phyloP scores from a whole-genome alignment of 2,113 vertebrate genomes.

The Xiphorhynchus elegans region DNA sequence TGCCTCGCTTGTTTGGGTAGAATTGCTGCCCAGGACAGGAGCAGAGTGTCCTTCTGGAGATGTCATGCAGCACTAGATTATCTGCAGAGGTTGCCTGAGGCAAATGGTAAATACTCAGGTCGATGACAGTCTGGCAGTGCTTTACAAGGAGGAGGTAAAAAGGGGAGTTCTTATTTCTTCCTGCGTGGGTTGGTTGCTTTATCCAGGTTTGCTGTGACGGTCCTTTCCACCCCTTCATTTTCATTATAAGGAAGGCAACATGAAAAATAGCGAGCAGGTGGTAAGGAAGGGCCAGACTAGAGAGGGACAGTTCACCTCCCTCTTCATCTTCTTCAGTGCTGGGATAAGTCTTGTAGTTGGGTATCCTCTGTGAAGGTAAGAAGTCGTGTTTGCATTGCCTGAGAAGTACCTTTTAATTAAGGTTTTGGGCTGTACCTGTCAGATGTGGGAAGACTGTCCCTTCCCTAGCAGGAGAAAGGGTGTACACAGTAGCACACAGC shows the following conservation, averaged over 20 bases:
- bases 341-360: conserved; percentile 75
- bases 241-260: conserved; percentile 56
- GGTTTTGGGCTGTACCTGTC: conserved; percentile 34
- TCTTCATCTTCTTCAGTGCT: conserved; percentile 41
- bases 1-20: not conserved
- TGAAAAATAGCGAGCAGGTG: conserved; percentile 65
- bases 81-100: conserved; percentile 79
- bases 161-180: conserved; percentile 61
- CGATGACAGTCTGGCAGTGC: conserved; percentile 55
- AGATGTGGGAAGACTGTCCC: not conserved
- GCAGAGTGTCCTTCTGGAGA: not conserved
- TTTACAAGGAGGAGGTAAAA: conserved; percentile 71
- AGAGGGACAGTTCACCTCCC: not conserved
- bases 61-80: conserved; percentile 55
- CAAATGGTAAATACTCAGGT: conserved; percentile 59
- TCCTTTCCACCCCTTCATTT: conserved; percentile 37
- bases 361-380: conserved; percentile 69
- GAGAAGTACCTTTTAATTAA: conserved; percentile 68
- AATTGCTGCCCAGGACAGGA: not conserved
- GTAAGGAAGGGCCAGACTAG: conserved; percentile 57
- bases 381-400: conserved; percentile 73
- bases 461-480: not conserved
- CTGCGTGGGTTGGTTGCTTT: not conserved
- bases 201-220: conserved; percentile 45
- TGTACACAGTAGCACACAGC: not conserved